A percentile compares a stretch with the other conserved stretches of the same genome.
These are phyloP conservation scores for Paralvinella palmiformis DNA, from an alignment of 1,140 invertebrate genomes.

Conservation along the genomic window DNA sequence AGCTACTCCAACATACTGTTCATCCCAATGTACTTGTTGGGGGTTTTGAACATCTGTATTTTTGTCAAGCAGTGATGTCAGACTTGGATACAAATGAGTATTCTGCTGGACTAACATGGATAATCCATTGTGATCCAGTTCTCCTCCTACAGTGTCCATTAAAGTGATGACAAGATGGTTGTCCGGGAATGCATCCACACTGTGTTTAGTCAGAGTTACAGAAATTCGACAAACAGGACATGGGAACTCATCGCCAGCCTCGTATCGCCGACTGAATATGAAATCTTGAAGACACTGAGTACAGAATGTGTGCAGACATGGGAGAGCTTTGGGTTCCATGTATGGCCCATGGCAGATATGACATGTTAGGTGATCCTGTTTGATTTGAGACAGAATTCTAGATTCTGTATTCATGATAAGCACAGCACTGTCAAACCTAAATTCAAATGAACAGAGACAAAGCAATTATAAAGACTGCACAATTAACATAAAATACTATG, in stretches of 20 bases:
- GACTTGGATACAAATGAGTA: too few species aligned
- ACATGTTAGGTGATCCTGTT: slow-evolving; percentile 40
- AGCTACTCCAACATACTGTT: too few species aligned
- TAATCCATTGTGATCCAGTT: too few species aligned
- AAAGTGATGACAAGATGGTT: slow-evolving; percentile 37
- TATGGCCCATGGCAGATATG: slow-evolving; percentile 36
- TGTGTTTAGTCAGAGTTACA: slow-evolving; percentile 25
- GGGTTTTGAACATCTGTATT: too few species aligned
- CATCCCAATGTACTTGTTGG: too few species aligned
- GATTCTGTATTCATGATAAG: too few species aligned
- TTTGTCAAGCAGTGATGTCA: too few species aligned
- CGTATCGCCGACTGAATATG: slow-evolving; percentile 26
- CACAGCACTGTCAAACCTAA: too few species aligned
- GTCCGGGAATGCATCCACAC: slow-evolving; percentile 32
- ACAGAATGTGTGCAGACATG: slow-evolving; percentile 44
- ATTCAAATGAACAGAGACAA: too few species aligned
- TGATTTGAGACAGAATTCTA: slow-evolving; percentile 5
- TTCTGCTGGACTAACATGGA: too few species aligned
- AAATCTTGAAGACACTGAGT: slow-evolving; percentile 36
- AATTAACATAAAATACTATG: too few species aligned
- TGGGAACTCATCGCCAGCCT: slow-evolving; percentile 29
- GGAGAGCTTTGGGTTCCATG: slow-evolving; percentile 36
- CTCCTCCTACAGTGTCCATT: slow-evolving; percentile 34
- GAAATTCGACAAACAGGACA: slow-evolving; percentile 36
- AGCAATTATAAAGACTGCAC: too few species aligned